Base-by-base conservation (phyloP, 2,888 invertebrate species). In the Ochlodes sylvanus region DNA sequence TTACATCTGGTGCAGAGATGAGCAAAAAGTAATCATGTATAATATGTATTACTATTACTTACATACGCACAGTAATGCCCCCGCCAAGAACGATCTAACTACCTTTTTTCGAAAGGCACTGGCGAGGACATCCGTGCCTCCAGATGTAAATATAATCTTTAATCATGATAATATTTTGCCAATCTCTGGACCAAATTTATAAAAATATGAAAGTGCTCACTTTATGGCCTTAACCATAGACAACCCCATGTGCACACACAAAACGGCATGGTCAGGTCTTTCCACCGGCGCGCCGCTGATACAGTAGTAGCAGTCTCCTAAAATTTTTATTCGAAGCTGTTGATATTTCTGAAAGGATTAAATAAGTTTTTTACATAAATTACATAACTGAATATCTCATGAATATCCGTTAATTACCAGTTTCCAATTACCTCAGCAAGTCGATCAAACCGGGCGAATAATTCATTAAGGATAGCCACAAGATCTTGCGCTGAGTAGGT, bases 291-390 rank as follows among this genome's bases (percentile, higher is more conserved):
- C 98, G 17, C 99, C 99, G 86, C 98, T 98, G 83, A 99, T 98
- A 90, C 98, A 98, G 94, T 99, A 99, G 93, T 99, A 99, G 87
- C 99, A 99, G 87, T 99, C 99, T 0, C 99, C 98, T 63, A 99
- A 94, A 85, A 99, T 98, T 94, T 99, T 99, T 79, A 99, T 99
- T 72, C 98, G 95, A 74, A 98, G 93, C 86, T 98, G 98, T 83
- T 98, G 96, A 90, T 98, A 98, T 95, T 97, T 97, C 98, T 98
- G 91, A 10, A 90, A 50, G 42, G 50, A 41, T 54, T 41, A 2
- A 52, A 10, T 14, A 4, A 19, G 2, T 9, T 52, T 14, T 7
- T 21, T 14, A 15, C 4, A 9, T 47, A 17, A 10, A 47, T 4
- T 5, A 47, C 47, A 15, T 47, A 2, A 27, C 5, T 2, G 27